Evolutionary conservation across 2,113 vertebrate species (phyloP).

Genomic region (Percina caprodes): DNA sequence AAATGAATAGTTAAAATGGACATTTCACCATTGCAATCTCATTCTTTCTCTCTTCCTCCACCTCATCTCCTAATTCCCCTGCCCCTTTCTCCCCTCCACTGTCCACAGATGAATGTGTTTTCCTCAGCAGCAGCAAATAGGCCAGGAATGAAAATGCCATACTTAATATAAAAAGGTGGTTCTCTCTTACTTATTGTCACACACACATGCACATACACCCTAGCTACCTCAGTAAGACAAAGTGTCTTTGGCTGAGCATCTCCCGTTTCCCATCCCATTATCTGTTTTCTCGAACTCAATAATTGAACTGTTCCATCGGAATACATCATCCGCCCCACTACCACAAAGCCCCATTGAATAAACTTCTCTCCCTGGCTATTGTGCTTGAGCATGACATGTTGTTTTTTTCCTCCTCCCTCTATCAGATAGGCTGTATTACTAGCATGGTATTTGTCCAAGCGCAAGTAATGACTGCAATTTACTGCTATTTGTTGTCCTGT

Average conservation of each 20-base stretch:
- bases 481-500: conserved; percentile 70
- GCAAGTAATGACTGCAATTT: conserved; percentile 76
- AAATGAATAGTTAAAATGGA: conserved; percentile 48
- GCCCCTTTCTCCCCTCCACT: conserved; percentile 1
- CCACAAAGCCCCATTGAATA: conserved; percentile 70
- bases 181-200: conserved; percentile 70
- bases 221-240: conserved; percentile 68
- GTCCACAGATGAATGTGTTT: conserved; percentile 66
- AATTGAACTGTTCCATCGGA: conserved; percentile 78
- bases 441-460: conserved; percentile 66
- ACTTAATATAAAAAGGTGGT: conserved; percentile 75
- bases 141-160: conserved; percentile 74
- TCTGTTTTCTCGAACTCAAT: conserved; percentile 79
- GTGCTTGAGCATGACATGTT: conserved; percentile 59
- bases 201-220: conserved; percentile 18
- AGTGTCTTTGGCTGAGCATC: conserved; percentile 65
- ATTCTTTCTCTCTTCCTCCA: conserved; percentile 24
- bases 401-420: conserved; percentile 35
- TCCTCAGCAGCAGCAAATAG: conserved; percentile 63
- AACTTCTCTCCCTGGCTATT: conserved; percentile 66
- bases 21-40: conserved; percentile 29
- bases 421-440: conserved; percentile 64
- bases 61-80: conserved; percentile 27
- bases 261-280: conserved; percentile 73
- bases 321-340: conserved; percentile 69